Percentiles rank a stretch among this genome's conserved stretches.
phyloP scores from a whole-genome alignment of 2,113 vertebrate species.

The Dasyprocta punctata region DNA sequence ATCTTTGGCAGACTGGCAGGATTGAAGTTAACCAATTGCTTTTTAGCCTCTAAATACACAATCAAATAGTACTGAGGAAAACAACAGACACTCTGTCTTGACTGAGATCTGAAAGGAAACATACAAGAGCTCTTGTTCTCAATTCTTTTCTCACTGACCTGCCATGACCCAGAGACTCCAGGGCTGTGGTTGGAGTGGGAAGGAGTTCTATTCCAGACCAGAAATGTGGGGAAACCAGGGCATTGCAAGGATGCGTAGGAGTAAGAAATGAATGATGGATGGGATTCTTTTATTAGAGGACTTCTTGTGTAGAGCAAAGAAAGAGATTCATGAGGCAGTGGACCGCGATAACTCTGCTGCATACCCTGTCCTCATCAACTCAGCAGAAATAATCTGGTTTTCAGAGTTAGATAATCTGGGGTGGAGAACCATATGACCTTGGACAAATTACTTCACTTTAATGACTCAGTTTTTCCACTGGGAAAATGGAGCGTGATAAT shows the following conservation, averaged over 20 bases:
- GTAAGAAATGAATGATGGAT: neutral
- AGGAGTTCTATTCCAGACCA: neutral
- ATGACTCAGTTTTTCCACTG: neutral
- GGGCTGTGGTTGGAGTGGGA: neutral
- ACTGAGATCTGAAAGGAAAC: neutral
- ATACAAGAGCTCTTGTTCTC: neutral
- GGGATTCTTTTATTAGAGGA: neutral
- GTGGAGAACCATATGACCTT: neutral
- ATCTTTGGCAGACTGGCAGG: neutral
- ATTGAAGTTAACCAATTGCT: neutral
- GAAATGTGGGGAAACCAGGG: neutral
- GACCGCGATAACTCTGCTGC: neutral
- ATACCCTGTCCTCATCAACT: neutral
- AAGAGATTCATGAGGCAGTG: accelerated
- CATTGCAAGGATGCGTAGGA: accelerated
- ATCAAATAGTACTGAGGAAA: neutral
- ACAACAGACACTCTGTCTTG: neutral
- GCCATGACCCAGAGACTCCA: neutral
- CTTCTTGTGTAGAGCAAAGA: neutral
- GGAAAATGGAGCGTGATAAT: neutral
- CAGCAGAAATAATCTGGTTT: accelerated
- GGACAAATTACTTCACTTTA: neutral
- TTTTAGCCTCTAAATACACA: neutral
- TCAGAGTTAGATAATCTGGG: neutral
- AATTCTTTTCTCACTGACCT: neutral